Base-by-base conservation (phyloP, 2,113 vertebrate genomes). In the Triplophysa tibetana region DNA sequence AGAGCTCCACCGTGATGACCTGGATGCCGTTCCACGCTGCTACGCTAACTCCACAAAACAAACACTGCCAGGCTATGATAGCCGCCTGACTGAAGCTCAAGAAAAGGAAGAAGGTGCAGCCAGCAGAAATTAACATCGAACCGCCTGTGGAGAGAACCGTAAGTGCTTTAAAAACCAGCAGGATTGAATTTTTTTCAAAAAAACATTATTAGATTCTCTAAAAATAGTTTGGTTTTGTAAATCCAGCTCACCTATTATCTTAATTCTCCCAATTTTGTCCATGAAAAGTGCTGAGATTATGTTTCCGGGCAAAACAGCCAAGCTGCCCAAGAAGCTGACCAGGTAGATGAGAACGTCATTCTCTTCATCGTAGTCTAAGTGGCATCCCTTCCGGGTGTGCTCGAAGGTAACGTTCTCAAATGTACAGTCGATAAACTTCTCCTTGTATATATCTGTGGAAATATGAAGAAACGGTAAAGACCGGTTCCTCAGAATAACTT, bases 11-110 rank as follows among this genome's bases (percentile, higher is more conserved):
- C 0, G 97, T 98, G 88, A 98, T 94, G 73, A 99, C 96, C 2
- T 98, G 94, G 67, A 99, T 94, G 23, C 96, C 96, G 0, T 98
- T 99, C 97, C 97, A 99, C 43, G 96, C 96, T 0, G 96, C 96
- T 0, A 94, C 98, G 79, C 96, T 98, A 87, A 95, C 93, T 1
- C 96, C 96, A 0, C 95, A 97, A 88, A 98, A 98, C 60, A 99
- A 91, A 89, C 97, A 99, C 88, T 98, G 97, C 93, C 95, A 93
- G 48, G 95, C 94, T 0, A 99, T 98, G 93, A 98, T 98, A 0
- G 95, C 95, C 0, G 96, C 94, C 81, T 98, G 94, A 0, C 94
- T 98, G 86, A 95, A 95, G 84, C 96, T 96, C 1, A 99, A 93
- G 43, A 98, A 98, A 33, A 99, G 93, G 83, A 99, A 95, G 89